A percentile compares a stretch with the other conserved stretches of the same genome.
These are phyloP conservation scores for Chloroceryle amazona DNA, from an alignment of 2,797 vertebrate species.

Conservation along the genomic window DNA sequence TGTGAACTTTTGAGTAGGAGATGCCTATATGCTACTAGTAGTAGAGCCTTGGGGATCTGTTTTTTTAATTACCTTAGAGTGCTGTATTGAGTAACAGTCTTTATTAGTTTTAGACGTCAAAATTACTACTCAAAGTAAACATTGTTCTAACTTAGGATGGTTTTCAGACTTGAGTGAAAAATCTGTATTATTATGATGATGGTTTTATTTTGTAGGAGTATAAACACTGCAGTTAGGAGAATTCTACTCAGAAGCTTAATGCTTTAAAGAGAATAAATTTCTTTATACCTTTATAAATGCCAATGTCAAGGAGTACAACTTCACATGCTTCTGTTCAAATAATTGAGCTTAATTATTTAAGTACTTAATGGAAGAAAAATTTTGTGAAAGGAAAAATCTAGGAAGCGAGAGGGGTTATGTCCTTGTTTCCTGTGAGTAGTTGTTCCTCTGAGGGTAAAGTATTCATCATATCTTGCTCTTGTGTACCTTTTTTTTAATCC, in stretches of 20 bases:
- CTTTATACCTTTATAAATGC: background rate
- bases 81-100: slow-evolving; percentile 25
- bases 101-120: slow-evolving; percentile 48
- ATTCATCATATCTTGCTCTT: background rate
- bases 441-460: background rate
- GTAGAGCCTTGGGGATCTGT: slow-evolving; percentile 32
- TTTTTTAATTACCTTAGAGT: slow-evolving; percentile 53
- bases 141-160: background rate
- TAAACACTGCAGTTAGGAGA: slow-evolving; percentile 9
- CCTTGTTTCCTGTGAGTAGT: background rate
- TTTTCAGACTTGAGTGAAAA: background rate
- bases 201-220: slow-evolving; percentile 23
- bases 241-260: background rate
- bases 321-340: background rate
- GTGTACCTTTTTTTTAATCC: background rate
- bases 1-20: slow-evolving; percentile 15
- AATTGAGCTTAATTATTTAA: background rate
- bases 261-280: background rate
- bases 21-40: background rate
- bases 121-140: slow-evolving; percentile 32
- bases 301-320: background rate
- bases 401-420: background rate
- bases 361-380: background rate
- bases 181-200: slow-evolving; percentile 1
- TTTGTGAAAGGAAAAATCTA: background rate